phyloP scores from a whole-genome alignment of 2,888 invertebrate species.

The Cryptocheilus praepositus region DNA sequence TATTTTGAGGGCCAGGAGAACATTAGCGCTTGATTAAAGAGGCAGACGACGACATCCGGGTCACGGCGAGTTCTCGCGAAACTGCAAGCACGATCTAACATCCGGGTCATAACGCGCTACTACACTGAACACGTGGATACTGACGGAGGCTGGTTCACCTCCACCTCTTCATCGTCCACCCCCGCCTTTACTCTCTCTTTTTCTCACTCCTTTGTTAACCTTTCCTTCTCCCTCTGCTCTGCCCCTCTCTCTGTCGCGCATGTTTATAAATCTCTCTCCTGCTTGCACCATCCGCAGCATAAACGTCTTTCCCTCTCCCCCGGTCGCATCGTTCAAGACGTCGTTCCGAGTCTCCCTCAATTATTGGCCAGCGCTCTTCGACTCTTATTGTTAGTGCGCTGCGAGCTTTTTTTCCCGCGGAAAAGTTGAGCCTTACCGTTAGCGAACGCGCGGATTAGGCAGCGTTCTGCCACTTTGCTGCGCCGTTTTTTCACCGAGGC shows the following conservation, averaged over 20 bases:
- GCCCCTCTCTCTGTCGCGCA: background rate
- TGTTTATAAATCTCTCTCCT: too few relatives aligned
- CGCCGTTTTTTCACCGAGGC: too few relatives aligned
- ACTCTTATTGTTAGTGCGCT: too few relatives aligned
- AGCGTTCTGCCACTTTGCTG: too few relatives aligned
- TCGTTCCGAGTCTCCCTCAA: too few relatives aligned
- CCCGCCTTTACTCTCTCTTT: background rate
- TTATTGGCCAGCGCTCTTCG: too few relatives aligned
- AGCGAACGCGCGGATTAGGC: too few relatives aligned
- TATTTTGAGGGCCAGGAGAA: conserved; percentile 72
- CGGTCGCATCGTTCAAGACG: too few relatives aligned
- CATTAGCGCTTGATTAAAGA: conserved; percentile 67
- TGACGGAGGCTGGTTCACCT: conserved; percentile 55
- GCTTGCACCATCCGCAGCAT: too few relatives aligned
- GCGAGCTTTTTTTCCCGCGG: too few relatives aligned
- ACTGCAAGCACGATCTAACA: conserved; percentile 74
- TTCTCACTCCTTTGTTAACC: background rate
- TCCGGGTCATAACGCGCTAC: conserved; percentile 76
- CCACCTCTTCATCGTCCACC: background rate
- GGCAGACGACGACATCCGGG: conserved; percentile 69
- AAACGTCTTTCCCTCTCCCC: too few relatives aligned
- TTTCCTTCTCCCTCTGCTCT: conserved; percentile 3
- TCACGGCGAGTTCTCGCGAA: conserved; percentile 73
- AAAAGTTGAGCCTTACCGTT: too few relatives aligned
- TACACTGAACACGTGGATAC: conserved; percentile 75